Evolutionary conservation across 2,888 invertebrate species (phyloP).

Genomic region (Theodoxus fluviatilis): DNA sequence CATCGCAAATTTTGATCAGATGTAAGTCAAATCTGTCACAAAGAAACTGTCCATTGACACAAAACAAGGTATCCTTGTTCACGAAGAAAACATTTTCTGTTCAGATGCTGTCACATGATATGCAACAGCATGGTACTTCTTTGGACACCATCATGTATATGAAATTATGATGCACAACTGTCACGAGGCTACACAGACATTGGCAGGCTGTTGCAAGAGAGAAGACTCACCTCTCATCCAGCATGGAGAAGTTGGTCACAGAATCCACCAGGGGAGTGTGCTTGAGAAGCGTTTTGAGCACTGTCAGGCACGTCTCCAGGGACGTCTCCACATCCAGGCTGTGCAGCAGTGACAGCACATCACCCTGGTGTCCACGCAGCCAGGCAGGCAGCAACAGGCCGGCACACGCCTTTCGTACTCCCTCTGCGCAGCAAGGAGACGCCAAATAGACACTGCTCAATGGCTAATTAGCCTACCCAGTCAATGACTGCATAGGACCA

Average conservation of each 20-base stretch:
- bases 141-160: too few relatives aligned
- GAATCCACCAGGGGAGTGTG: slow-evolving; percentile 60
- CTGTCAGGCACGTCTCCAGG: slow-evolving; percentile 69
- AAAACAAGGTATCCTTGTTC: too few relatives aligned
- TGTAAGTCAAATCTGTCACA: too few relatives aligned
- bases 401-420: slow-evolving; percentile 57
- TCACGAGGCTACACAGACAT: too few relatives aligned
- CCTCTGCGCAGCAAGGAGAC: slow-evolving; percentile 48
- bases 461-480: background rate
- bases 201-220: background rate
- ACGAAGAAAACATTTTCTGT: too few relatives aligned
- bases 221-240: slow-evolving; percentile 56
- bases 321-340: slow-evolving; percentile 78
- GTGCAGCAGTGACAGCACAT: slow-evolving; percentile 76
- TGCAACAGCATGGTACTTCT: too few relatives aligned
- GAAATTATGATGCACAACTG: too few relatives aligned
- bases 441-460: background rate
- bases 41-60: too few relatives aligned
- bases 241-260: slow-evolving; percentile 54
- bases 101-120: too few relatives aligned
- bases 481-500: background rate
- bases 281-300: slow-evolving; percentile 71
- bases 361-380: slow-evolving; percentile 77
- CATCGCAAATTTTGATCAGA: too few relatives aligned
- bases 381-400: slow-evolving; percentile 73